Evolutionary conservation across 2,113 vertebrate species (phyloP), one percentile per base, ranked within the genome.

Genomic region (Lutjanus erythropterus): DNA sequence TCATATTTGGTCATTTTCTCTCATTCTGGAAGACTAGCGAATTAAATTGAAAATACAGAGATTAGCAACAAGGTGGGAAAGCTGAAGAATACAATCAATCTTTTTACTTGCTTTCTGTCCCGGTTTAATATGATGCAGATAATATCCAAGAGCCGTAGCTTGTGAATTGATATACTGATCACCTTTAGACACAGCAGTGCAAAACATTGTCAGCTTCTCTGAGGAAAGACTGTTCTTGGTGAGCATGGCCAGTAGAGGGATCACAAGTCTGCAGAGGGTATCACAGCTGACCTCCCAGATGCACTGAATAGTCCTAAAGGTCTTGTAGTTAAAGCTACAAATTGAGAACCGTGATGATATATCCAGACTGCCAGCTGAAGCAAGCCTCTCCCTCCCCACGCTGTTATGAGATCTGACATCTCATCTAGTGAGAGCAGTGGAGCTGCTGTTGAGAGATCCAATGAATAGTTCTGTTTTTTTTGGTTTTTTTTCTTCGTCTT

Each of bases 81-180:
- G 59, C 59, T 80, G 77, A 31, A 65, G 50, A 83, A 72, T 75
- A 67, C 68, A 90, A 89, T 87, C 46, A 77, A 67, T 94, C 86
- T 87, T 93, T 80, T 85, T 93, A 93, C 93, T 95, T 9, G 16
- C 31, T 21, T 25, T 64, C 42, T 42, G 5, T 46, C 92, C 88
- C 94, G 93, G 87, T 94, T 93, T 93, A 89, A 80, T 91, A 74
- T 95, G 90, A 93, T 93, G 84, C 92, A 89, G 39, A 60, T 85
- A 80, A 87, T 87, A 78, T 90, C 86, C 87, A 78, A 89, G 91
- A 88, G 89, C 91, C 83, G 80, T 93, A 83, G 81, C 90, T 88
- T 94, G 88, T 94, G 94, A 94, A 86, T 91, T 94, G 94, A 95
- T 95, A 96, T 96, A 95, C 94, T 56, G 66, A 67, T 93, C 89